These are phyloP conservation scores for Phrynocephalus versicolor DNA, from an alignment of 2,113 vertebrate species.

Conservation along the genomic window DNA sequence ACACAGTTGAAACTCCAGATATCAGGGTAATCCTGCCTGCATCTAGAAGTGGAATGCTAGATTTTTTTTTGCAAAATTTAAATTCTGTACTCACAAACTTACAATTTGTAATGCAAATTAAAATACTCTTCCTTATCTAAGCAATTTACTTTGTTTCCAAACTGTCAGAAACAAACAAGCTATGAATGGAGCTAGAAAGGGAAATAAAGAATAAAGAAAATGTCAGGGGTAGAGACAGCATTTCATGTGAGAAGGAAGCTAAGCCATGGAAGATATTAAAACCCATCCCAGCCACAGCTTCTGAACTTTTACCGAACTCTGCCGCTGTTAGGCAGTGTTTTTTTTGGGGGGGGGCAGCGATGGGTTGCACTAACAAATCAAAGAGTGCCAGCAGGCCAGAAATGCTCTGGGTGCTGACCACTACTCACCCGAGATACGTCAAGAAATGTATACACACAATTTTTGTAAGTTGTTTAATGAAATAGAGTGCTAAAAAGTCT, in stretches of 20 bases:
- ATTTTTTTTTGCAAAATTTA: not conserved
- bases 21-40: not conserved
- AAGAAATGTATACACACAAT: slow-evolving; percentile 32
- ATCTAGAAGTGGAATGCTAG: not conserved
- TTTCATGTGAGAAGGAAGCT: not conserved
- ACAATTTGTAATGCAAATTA: not conserved
- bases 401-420: slow-evolving; percentile 43
- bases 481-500: slow-evolving; percentile 39
- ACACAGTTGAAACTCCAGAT: not conserved
- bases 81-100: not conserved
- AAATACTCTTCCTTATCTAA: not conserved
- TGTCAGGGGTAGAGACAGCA: not conserved
- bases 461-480: slow-evolving; percentile 34
- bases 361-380: slow-evolving; percentile 51
- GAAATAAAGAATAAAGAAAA: not conserved
- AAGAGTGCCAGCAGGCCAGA: slow-evolving; percentile 36
- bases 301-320: not conserved
- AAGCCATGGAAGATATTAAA: not conserved
- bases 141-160: not conserved
- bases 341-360: slow-evolving; percentile 63
- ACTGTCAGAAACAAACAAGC: not conserved
- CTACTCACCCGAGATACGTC: slow-evolving; percentile 36
- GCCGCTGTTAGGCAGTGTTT: not conserved
- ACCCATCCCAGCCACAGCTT: not conserved
- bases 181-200: not conserved